Conservation (phyloP, 2,113 vertebrate genomes). For the Apeltes quadracus region DNA sequence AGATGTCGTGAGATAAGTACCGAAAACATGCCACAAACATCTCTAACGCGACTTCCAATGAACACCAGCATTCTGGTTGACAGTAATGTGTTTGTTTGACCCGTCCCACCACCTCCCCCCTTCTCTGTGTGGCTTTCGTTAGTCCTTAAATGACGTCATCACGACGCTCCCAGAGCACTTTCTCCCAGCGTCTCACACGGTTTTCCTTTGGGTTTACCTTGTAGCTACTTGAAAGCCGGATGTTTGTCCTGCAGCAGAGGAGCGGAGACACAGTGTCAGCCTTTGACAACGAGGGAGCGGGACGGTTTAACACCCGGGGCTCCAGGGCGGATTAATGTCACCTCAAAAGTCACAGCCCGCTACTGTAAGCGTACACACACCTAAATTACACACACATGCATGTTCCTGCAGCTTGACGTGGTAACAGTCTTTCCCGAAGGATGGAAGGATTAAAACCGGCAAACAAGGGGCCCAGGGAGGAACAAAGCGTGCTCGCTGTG, state of each 20-base stretch:
- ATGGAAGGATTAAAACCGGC: too few relatives aligned
- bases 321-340: constrained; percentile 19
- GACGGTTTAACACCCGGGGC: not conserved
- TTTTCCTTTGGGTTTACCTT: not conserved
- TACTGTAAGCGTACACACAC: constrained; percentile 3
- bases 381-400: constrained; percentile 25
- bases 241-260: not conserved
- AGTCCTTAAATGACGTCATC: not conserved
- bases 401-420: constrained; percentile 19
- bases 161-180: not conserved
- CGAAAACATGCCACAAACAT: not conserved
- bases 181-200: too few relatives aligned
- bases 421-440: constrained; percentile 16
- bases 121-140: not conserved
- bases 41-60: not conserved
- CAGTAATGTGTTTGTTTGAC: not conserved
- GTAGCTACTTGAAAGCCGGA: not conserved
- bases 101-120: not conserved
- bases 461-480: constrained; percentile 28
- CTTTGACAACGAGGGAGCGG: not conserved
- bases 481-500: constrained; percentile 16
- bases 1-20: not conserved
- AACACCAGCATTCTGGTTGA: not conserved
- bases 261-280: not conserved
- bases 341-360: not conserved